These are phyloP conservation scores for Ethmia dodecea DNA, from an alignment of 2,888 invertebrate species.

Conservation along the genomic window DNA sequence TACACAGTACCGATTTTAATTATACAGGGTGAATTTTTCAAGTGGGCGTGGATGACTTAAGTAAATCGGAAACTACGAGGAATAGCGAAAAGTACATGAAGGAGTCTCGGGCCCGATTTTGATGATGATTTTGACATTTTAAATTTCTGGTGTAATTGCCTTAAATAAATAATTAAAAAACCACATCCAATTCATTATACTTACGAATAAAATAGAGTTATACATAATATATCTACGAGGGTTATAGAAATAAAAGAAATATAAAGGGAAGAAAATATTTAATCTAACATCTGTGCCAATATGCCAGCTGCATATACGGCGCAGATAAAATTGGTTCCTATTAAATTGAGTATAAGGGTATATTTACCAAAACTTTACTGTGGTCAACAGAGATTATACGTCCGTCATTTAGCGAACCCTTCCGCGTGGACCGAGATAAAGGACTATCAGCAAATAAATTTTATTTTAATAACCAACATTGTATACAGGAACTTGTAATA, in stretches of 20 bases:
- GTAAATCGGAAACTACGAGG: no score
- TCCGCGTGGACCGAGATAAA: conserved; percentile 46
- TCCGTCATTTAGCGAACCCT: conserved; percentile 56
- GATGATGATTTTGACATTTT: no score
- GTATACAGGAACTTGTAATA: background rate
- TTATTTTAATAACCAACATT: background rate
- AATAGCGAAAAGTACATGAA: no score
- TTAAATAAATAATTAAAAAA: no score
- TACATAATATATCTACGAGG: no score
- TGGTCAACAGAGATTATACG: conserved; percentile 2
- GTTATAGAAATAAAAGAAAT: background rate
- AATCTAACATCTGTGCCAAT: background rate
- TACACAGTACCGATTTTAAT: no score
- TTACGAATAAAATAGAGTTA: no score
- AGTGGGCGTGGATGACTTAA: no score
- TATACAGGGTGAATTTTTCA: no score
- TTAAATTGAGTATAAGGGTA: background rate
- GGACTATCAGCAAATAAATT: conserved; percentile 23
- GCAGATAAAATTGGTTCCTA: background rate
- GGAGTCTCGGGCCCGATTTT: no score
- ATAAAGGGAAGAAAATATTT: background rate
- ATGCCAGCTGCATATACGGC: background rate
- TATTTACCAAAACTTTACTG: background rate
- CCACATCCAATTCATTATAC: no score
- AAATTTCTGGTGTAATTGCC: no score